These are phyloP conservation scores for Platyscelio sp. DNA, from an alignment of 2,888 invertebrate genomes.

Conservation along the genomic window DNA sequence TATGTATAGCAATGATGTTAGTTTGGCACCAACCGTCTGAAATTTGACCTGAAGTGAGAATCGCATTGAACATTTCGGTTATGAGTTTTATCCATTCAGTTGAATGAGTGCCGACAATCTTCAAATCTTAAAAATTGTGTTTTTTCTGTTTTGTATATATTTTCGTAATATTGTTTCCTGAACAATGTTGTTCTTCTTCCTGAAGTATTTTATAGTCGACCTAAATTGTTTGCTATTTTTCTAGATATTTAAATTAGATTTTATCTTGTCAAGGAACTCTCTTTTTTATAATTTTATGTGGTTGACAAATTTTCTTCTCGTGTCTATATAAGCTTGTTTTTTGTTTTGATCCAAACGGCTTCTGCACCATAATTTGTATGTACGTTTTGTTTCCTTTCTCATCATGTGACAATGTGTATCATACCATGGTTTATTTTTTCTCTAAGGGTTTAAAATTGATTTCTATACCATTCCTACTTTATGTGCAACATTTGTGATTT, in stretches of 20 bases:
- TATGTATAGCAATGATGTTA: conserved; percentile 24
- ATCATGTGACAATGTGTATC: background rate
- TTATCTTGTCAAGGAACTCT: no score
- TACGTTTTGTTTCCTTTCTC: background rate
- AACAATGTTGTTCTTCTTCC: no score
- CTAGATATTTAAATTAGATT: no score
- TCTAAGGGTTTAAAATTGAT: background rate
- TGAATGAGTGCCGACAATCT: no score
- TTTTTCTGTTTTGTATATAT: conserved; percentile 33
- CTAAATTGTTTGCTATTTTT: background rate
- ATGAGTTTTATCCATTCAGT: background rate
- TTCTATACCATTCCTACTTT: background rate
- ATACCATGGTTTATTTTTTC: background rate
- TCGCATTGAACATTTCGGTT: conserved; percentile 27
- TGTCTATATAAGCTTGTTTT: conserved; percentile 17
- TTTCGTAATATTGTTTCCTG: no score
- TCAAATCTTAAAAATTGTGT: conserved; percentile 1
- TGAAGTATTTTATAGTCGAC: background rate
- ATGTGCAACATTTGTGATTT: background rate
- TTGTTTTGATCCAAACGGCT: no score
- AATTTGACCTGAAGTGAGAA: conserved; percentile 11
- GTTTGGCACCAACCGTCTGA: conserved; percentile 41
- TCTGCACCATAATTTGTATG: background rate
- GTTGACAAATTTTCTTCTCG: background rate
- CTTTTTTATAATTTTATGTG: no score